Evolutionary conservation across 2,888 invertebrate species (phyloP), one percentile per base, ranked within the genome.

Genomic region (Dryomyza anilis): DNA sequence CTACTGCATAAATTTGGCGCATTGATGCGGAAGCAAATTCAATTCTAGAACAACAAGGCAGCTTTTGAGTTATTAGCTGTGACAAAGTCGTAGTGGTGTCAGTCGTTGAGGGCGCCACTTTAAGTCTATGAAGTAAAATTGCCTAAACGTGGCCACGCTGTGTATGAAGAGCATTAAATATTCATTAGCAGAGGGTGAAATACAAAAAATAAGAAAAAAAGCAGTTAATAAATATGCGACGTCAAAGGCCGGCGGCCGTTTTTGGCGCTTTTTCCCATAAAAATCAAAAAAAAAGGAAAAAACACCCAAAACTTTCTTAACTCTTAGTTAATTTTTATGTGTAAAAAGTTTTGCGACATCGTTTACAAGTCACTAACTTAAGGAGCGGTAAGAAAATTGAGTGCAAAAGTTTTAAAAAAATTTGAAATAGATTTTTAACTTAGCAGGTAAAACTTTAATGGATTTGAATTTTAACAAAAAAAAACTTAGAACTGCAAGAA

Each of bases 1-100:
- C n/a, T n/a, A n/a, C n/a, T n/a, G n/a, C n/a, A n/a, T n/a, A n/a
- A n/a, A n/a, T n/a, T n/a, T n/a, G 57, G 52, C 66, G 66, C 72
- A 77, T 67, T 75, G 74, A 72, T 71, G 72, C 73, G 78, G 77
- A 78, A 77, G 73, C 72, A 70, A 76, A 79, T 80, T 79, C 76
- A 80, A 80, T 80, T 80, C 72, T 69, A n/a, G 8, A 23, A 25
- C 52, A 27, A 25, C 25, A 52, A 46, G 6, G 33, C 10, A 52
- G 46, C 33, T 56, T 48, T 39, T 65, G 60, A 63, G 39, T 16
- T 66, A 65, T 65, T 55, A 43, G 53, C 59, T 48, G 55, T 43
- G 21, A 45, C 50, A 62, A 30, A 30, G 45, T 29, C n/a, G n/a
- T n/a, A n/a, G n/a, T n/a, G n/a, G n/a, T n/a, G n/a, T n/a, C n/a